Evolutionary conservation across 2,888 invertebrate genomes (phyloP).

Genomic region (Hartigia nigra): DNA sequence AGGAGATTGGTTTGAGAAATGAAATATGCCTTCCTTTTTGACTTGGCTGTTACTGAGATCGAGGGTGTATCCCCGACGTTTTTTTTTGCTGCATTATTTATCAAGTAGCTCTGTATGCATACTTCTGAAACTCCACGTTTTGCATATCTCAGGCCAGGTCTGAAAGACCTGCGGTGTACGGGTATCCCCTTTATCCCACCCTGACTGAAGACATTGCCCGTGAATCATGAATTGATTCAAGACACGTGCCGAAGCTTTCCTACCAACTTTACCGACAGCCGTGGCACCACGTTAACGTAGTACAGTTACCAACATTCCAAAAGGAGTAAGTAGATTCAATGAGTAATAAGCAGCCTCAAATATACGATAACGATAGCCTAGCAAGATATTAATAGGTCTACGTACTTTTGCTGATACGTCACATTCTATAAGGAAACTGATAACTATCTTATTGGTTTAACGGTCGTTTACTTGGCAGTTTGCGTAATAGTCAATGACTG

Average conservation of each 20-base stretch:
- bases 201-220: conserved; percentile 18
- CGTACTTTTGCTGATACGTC: neutral
- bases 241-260: conserved; percentile 17
- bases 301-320: conserved; percentile 15
- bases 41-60: neutral
- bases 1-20: neutral
- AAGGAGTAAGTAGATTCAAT: neutral
- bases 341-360: neutral
- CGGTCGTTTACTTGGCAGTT: neutral
- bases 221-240: conserved; percentile 31
- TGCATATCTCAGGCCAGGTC: conserved; percentile 27
- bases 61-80: neutral
- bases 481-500: neutral
- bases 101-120: conserved; percentile 17
- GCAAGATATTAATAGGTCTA: neutral
- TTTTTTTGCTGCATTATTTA: conserved; percentile 26
- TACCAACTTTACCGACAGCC: conserved; percentile 1
- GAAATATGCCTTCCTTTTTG: conserved; percentile 3
- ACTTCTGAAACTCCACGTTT: conserved; percentile 21
- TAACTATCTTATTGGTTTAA: neutral
- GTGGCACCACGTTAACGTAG: conserved; percentile 14
- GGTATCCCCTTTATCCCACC: conserved; percentile 15
- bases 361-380: neutral
- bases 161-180: conserved; percentile 16
- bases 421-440: neutral